Conservation (phyloP, 2,888 invertebrate genomes). For the Cephus nigrinus region DNA sequence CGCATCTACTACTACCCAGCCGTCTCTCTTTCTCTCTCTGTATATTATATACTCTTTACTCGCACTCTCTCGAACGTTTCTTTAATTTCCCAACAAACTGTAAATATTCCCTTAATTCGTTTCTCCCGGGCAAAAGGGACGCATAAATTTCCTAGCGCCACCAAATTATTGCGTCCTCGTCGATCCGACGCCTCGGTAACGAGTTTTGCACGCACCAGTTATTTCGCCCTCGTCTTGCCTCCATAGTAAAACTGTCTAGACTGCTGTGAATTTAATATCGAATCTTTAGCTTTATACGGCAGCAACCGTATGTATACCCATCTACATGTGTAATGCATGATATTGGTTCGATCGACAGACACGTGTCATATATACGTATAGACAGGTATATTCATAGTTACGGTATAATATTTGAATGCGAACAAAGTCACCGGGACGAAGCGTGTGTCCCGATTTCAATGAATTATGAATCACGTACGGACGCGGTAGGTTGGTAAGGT, state of each 20-base stretch:
- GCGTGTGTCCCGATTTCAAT: not conserved
- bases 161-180: not conserved
- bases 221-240: not conserved
- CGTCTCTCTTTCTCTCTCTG: not conserved
- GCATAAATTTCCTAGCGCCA: not conserved
- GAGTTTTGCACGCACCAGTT: not conserved
- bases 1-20: conserved; percentile 13
- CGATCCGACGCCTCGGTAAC: not conserved
- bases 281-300: not conserved
- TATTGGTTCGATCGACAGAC: not conserved
- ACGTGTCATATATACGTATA: not conserved
- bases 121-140: not conserved
- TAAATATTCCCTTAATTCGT: conserved; percentile 1
- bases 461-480: conserved; percentile 2
- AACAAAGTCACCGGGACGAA: not conserved
- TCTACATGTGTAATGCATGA: not conserved
- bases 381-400: not conserved
- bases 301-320: not conserved
- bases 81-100: not conserved
- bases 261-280: not conserved
- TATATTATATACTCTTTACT: not conserved
- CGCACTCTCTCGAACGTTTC: not conserved
- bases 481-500: not conserved
- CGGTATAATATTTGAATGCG: not conserved
- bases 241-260: not conserved